Percentiles rank a stretch among this genome's conserved stretches.
These are phyloP conservation scores for Philonicus albiceps DNA, from an alignment of 2,888 invertebrate genomes.

Conservation along the genomic window DNA sequence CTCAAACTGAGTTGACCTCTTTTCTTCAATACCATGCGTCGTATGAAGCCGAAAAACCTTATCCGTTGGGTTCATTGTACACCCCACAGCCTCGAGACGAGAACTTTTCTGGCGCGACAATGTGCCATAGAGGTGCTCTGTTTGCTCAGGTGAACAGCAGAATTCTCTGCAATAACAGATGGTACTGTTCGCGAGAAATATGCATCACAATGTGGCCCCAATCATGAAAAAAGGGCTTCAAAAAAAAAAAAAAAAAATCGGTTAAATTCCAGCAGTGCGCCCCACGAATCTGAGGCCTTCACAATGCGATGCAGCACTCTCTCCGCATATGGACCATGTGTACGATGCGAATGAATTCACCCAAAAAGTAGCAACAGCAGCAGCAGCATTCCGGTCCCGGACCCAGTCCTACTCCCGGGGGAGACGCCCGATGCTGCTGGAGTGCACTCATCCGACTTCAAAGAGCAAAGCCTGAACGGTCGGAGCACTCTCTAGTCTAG, in stretches of 20 bases:
- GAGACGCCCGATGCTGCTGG: not conserved
- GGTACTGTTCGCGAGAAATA: not conserved
- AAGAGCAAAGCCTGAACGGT: constrained; percentile 12
- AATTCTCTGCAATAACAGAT: not conserved
- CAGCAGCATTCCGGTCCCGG: not conserved
- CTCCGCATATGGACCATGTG: not conserved
- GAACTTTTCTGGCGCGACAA: not conserved
- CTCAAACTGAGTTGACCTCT: not conserved
- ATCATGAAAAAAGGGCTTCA: not conserved
- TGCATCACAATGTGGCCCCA: not conserved
- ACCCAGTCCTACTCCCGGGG: not conserved
- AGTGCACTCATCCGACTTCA: constrained; percentile 30
- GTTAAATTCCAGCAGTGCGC: not conserved
- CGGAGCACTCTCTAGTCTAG: constrained; percentile 16
- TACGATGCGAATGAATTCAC: not conserved
- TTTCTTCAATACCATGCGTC: not conserved
- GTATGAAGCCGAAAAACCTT: not conserved
- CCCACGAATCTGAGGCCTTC: not conserved
- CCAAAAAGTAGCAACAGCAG: not conserved
- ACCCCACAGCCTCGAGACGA: not conserved
- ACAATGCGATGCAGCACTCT: not conserved
- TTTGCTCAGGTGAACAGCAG: not conserved
- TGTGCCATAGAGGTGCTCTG: not conserved
- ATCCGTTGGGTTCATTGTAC: not conserved
- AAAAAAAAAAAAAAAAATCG: not conserved